Percentiles rank a stretch among this genome's conserved stretches.
These are phyloP conservation scores for Neolamprologus cancellatus DNA, from an alignment of 2,113 vertebrate genomes.

Conservation along the genomic window DNA sequence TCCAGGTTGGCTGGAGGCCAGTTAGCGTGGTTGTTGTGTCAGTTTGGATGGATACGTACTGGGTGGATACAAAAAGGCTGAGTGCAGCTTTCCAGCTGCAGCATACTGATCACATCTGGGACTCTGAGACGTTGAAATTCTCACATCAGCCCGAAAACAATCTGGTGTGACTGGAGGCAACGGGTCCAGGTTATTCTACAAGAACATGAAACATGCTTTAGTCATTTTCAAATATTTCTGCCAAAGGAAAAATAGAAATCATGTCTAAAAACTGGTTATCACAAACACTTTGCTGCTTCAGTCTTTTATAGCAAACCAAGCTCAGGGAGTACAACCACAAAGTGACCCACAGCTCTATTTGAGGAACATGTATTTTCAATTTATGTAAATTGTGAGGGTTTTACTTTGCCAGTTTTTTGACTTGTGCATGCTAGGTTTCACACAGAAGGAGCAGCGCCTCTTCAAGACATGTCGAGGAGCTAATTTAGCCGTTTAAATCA, in stretches of 20 bases:
- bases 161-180: constrained; percentile 66
- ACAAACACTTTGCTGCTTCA: not conserved
- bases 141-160: constrained; percentile 87
- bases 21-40: not conserved
- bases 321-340: not conserved
- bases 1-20: not conserved
- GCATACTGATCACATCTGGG: constrained; percentile 80
- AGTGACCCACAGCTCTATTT: not conserved
- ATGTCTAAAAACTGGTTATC: rapidly evolving
- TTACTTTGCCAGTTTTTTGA: rapidly evolving
- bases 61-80: constrained; percentile 84
- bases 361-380: not conserved
- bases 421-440: not conserved
- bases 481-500: not conserved
- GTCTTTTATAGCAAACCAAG: not conserved
- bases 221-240: not conserved
- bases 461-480: not conserved
- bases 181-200: constrained; percentile 59
- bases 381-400: not conserved
- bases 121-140: constrained; percentile 72
- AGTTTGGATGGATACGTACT: constrained; percentile 55
- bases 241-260: not conserved
- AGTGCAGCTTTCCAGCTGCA: constrained; percentile 58
- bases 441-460: not conserved
- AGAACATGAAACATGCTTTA: not conserved